Percentiles rank a stretch among this genome's conserved stretches.
Evolutionary conservation across 2,888 invertebrate genomes (phyloP).

Genomic region (Andrena bucephala): DNA sequence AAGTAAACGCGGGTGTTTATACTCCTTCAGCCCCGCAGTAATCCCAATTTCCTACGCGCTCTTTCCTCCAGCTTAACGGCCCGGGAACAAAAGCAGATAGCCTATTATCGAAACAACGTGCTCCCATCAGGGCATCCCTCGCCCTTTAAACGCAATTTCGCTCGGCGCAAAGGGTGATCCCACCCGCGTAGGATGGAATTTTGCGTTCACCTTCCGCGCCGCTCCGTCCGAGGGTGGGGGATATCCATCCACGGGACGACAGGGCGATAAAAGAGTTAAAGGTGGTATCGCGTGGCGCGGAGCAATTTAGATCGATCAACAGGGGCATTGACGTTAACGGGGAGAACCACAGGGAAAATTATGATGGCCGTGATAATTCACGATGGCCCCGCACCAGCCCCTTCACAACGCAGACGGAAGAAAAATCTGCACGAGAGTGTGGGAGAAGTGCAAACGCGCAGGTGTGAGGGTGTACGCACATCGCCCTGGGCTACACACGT

Average conservation of each 20-base stretch:
- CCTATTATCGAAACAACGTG: slow-evolving; percentile 27
- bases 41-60: slow-evolving; percentile 39
- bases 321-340: slow-evolving; percentile 26
- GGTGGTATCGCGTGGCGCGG: slow-evolving; percentile 15
- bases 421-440: slow-evolving; percentile 21
- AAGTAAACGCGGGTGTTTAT: slow-evolving; percentile 42
- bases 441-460: neutral
- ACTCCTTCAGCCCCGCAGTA: slow-evolving; percentile 42
- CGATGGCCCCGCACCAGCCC: slow-evolving; percentile 14
- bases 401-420: neutral
- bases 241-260: slow-evolving; percentile 11
- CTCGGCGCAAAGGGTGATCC: slow-evolving; percentile 1
- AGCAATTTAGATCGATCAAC: slow-evolving; percentile 44
- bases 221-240: neutral
- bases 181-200: slow-evolving; percentile 7
- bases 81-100: slow-evolving; percentile 25
- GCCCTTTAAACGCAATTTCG: slow-evolving; percentile 13
- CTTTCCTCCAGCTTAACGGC: slow-evolving; percentile 11
- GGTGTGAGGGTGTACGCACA: neutral
- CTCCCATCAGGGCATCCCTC: neutral
- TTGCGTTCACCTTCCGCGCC: neutral
- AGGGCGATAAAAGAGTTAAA: slow-evolving; percentile 27
- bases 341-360: slow-evolving; percentile 25
- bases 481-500: neutral
- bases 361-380: slow-evolving; percentile 45